A percentile compares a stretch with the other conserved stretches of the same genome.
These are phyloP conservation scores for Anoplius nigerrimus DNA, from an alignment of 2,888 invertebrate genomes.

Conservation along the genomic window DNA sequence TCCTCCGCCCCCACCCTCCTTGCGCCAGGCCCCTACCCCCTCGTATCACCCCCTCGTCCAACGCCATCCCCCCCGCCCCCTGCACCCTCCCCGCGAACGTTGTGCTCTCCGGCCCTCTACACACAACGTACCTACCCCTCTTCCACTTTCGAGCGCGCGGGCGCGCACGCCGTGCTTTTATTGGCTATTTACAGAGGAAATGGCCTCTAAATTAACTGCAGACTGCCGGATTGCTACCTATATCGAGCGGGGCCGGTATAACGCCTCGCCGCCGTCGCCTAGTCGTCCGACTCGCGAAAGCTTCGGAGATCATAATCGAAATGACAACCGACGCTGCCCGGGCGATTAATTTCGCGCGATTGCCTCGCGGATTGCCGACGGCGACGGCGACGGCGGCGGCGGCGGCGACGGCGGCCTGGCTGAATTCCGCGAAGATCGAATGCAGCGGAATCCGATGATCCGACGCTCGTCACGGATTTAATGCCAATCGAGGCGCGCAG, in stretches of 20 bases:
- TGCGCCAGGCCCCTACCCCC: constrained; percentile 13
- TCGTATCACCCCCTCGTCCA: constrained; percentile 36
- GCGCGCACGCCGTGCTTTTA: constrained; percentile 68
- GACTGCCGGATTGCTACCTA: constrained; percentile 71
- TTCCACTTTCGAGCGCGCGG: constrained; percentile 25
- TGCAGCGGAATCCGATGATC: too few species aligned
- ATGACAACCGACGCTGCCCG: constrained; percentile 46
- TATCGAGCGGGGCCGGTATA: constrained; percentile 60
- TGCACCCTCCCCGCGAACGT: constrained; percentile 22
- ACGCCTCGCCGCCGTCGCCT: constrained; percentile 40
- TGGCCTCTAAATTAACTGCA: constrained; percentile 75
- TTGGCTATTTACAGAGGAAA: constrained; percentile 75
- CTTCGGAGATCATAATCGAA: constrained; percentile 64
- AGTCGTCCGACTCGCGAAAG: constrained; percentile 30
- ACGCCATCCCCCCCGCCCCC: constrained; percentile 38
- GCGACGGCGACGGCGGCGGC: background rate
- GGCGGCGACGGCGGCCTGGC: too few species aligned
- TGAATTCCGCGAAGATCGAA: too few species aligned
- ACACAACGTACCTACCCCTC: constrained; percentile 6
- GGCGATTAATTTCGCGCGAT: constrained; percentile 44
- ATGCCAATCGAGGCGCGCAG: too few species aligned
- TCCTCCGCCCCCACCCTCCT: background rate
- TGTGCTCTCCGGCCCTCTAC: constrained; percentile 24
- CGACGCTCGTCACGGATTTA: too few species aligned
- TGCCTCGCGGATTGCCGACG: background rate